These are phyloP conservation scores for Hypomesus transpacificus DNA, from an alignment of 2,113 vertebrate species.

Conservation along the genomic window DNA sequence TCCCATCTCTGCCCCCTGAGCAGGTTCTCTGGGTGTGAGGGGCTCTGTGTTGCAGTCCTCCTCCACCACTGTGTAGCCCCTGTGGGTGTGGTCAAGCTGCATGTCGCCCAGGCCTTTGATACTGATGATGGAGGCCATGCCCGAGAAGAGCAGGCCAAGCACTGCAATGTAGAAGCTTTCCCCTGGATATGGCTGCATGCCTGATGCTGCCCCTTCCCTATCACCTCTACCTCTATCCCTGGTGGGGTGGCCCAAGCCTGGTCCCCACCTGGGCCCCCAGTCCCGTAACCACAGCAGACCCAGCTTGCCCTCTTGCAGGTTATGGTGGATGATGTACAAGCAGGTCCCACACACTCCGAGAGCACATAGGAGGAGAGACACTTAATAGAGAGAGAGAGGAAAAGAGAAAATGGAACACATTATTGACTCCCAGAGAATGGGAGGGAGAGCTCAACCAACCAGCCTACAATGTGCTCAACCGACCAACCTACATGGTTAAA, in stretches of 20 bases:
- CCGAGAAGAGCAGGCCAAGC: slow-evolving; percentile 35
- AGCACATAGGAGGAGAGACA: slow-evolving; percentile 22
- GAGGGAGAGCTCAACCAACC: neutral
- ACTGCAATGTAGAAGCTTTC: slow-evolving; percentile 55
- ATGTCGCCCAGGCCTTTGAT: neutral
- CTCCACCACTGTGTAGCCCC: neutral
- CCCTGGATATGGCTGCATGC: slow-evolving; percentile 16
- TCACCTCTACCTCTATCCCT: neutral
- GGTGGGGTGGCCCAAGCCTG: neutral
- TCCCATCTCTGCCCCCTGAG: neutral
- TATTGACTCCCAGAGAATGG: neutral
- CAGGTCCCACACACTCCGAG: slow-evolving; percentile 37
- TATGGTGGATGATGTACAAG: slow-evolving; percentile 35
- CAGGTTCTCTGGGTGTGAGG: neutral
- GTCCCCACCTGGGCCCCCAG: neutral
- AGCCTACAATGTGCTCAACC: neutral
- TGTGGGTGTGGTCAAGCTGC: slow-evolving; percentile 22
- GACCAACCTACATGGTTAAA: neutral
- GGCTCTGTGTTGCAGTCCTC: slow-evolving; percentile 6
- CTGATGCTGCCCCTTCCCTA: neutral
- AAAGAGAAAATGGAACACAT: neutral
- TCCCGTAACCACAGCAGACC: neutral
- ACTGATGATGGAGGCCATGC: slow-evolving; percentile 14
- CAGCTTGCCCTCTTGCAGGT: slow-evolving; percentile 20
- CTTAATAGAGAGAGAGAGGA: slow-evolving; percentile 17